Percentiles rank a stretch among this genome's conserved stretches.
phyloP scores from a whole-genome alignment of 2,113 vertebrate species.

The Toxotes chatareus region DNA sequence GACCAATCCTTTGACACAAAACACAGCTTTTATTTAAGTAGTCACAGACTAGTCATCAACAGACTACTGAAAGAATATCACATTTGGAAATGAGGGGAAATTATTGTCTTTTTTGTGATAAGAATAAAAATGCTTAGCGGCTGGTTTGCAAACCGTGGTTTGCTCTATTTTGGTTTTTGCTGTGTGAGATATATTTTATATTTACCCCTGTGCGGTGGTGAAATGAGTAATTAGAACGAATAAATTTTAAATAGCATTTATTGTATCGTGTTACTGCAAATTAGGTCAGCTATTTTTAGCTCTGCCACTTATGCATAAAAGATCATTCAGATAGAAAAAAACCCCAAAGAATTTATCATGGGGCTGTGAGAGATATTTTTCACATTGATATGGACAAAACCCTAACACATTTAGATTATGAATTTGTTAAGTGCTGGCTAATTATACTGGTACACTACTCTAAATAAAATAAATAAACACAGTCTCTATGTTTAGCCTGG shows the following conservation, averaged over 20 bases:
- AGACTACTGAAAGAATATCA: not conserved
- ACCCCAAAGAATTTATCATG: not conserved
- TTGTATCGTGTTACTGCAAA: slow-evolving; percentile 69
- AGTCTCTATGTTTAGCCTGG: not conserved
- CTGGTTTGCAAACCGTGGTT: not conserved
- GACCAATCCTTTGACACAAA: not conserved
- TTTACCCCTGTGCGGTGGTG: slow-evolving; percentile 19
- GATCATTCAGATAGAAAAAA: slow-evolving; percentile 55
- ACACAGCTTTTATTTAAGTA: not conserved
- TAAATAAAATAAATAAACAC: not conserved
- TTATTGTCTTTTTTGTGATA: slow-evolving; percentile 2
- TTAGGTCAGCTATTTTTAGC: slow-evolving; percentile 77
- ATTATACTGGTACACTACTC: not conserved
- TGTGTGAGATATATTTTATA: not conserved
- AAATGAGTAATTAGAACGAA: slow-evolving; percentile 46
- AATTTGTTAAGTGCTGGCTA: not conserved
- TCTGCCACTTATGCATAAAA: slow-evolving; percentile 69
- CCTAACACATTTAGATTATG: not conserved
- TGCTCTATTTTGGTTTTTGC: slow-evolving; percentile 10
- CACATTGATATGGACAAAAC: not conserved
- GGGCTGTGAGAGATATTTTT: slow-evolving; percentile 1
- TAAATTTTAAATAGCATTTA: slow-evolving; percentile 69
- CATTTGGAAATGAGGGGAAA: not conserved
- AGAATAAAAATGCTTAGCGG: not conserved
- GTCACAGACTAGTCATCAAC: not conserved